phyloP scores from a whole-genome alignment of 2,888 invertebrate genomes.

The Notodonta ziczac region DNA sequence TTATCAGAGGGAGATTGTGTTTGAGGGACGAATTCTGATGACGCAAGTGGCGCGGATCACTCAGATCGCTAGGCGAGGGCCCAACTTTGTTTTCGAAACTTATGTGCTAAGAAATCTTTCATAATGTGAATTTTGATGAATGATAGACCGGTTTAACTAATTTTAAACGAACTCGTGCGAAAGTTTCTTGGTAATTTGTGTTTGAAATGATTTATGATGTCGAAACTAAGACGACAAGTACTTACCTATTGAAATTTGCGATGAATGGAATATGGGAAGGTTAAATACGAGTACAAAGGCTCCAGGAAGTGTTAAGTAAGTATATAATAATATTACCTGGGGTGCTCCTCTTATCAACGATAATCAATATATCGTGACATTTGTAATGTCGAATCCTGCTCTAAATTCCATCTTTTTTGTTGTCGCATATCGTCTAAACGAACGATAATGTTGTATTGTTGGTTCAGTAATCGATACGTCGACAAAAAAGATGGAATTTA shows the following conservation, averaged over 20 bases:
- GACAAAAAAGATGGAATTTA: no score
- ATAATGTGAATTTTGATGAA: conserved; percentile 17
- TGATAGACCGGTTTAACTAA: conserved; percentile 10
- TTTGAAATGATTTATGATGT: conserved; percentile 29
- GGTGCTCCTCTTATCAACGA: no score
- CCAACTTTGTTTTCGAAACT: conserved; percentile 37
- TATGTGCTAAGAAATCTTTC: conserved; percentile 48
- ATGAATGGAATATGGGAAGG: background rate
- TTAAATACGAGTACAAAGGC: background rate
- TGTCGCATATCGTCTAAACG: no score
- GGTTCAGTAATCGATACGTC: no score
- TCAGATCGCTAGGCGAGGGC: conserved; percentile 40
- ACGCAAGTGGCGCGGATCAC: conserved; percentile 61
- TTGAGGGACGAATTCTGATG: conserved; percentile 74
- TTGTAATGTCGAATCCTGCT: no score
- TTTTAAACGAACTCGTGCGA: conserved; percentile 16
- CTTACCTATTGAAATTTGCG: background rate
- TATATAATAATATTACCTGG: background rate
- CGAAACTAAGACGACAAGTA: conserved; percentile 5
- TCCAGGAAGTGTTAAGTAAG: background rate
- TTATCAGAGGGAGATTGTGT: conserved; percentile 80
- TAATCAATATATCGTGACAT: no score
- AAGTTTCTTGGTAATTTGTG: conserved; percentile 23
- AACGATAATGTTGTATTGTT: no score
- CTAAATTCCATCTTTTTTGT: no score